Conservation (phyloP, 2,888 invertebrate species). For the Helleia helle region DNA sequence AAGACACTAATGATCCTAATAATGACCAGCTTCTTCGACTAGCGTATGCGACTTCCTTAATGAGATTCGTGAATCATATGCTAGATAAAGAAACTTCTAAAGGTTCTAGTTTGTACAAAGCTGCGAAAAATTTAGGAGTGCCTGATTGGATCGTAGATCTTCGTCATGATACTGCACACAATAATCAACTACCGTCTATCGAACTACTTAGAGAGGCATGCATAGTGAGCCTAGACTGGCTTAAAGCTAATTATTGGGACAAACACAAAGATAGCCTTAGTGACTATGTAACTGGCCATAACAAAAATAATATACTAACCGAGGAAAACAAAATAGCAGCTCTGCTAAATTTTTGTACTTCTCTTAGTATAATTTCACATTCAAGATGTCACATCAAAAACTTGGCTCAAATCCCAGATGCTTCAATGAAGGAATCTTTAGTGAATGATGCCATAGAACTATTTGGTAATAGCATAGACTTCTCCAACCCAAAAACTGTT, state of each 20-base stretch:
- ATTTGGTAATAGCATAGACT: conserved; percentile 38
- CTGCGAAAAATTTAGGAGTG: conserved; percentile 77
- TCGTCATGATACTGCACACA: conserved; percentile 85
- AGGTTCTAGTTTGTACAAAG: conserved; percentile 68
- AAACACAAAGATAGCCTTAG: conserved; percentile 63
- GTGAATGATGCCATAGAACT: conserved; percentile 47
- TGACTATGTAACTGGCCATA: conserved; percentile 47
- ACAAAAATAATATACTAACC: conserved; percentile 26
- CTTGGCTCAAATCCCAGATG: conserved; percentile 46
- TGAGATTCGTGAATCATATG: conserved; percentile 79
- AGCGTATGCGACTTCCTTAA: conserved; percentile 76
- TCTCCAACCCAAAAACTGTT: conserved; percentile 42
- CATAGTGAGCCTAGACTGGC: conserved; percentile 78
- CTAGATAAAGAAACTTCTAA: conserved; percentile 70
- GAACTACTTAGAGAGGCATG: conserved; percentile 76
- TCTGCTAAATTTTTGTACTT: conserved; percentile 48
- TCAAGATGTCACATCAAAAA: conserved; percentile 47
- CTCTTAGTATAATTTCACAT: conserved; percentile 52
- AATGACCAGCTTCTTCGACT: conserved; percentile 65
- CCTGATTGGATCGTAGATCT: conserved; percentile 87
- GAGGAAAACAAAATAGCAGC: conserved; percentile 39
- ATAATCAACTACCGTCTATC: conserved; percentile 77
- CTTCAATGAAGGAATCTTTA: conserved; percentile 43
- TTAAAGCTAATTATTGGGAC: conserved; percentile 79
- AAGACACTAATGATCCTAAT: conserved; percentile 26